Evolutionary conservation across 2,113 vertebrate species (phyloP).

Genomic region (Corvus moneduloides): DNA sequence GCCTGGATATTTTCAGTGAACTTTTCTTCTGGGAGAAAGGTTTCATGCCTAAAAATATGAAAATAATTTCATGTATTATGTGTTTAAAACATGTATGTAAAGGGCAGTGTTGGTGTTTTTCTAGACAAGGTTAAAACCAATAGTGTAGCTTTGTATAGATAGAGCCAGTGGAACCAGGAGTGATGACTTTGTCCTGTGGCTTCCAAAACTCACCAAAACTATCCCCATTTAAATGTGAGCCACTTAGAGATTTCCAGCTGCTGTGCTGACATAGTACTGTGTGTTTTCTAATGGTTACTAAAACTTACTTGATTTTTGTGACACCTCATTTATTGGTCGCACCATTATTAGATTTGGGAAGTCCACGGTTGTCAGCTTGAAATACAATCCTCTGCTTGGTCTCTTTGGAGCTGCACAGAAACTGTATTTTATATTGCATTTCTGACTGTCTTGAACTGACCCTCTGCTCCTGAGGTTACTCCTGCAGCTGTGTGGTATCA

Average conservation of each 20-base stretch:
- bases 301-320: not conserved
- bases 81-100: not conserved
- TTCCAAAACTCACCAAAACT: not conserved
- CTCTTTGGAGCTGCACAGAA: not conserved
- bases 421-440: not conserved
- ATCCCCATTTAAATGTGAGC: not conserved
- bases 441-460: not conserved
- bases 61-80: not conserved
- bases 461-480: not conserved
- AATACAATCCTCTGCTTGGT: not conserved
- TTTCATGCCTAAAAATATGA: not conserved
- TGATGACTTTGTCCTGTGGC: not conserved
- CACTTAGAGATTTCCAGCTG: not conserved
- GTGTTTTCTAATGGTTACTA: not conserved
- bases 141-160: not conserved
- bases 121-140: not conserved
- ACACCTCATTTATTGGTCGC: not conserved
- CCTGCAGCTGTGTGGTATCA: not conserved
- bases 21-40: not conserved
- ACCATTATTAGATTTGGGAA: not conserved
- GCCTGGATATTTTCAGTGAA: not conserved
- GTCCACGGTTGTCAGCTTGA: not conserved
- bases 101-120: not conserved
- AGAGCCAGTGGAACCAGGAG: not conserved
- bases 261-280: not conserved